A percentile compares a stretch with the other conserved stretches of the same genome.
phyloP scores from a whole-genome alignment of 2,888 invertebrate genomes.

The Cancer borealis region DNA sequence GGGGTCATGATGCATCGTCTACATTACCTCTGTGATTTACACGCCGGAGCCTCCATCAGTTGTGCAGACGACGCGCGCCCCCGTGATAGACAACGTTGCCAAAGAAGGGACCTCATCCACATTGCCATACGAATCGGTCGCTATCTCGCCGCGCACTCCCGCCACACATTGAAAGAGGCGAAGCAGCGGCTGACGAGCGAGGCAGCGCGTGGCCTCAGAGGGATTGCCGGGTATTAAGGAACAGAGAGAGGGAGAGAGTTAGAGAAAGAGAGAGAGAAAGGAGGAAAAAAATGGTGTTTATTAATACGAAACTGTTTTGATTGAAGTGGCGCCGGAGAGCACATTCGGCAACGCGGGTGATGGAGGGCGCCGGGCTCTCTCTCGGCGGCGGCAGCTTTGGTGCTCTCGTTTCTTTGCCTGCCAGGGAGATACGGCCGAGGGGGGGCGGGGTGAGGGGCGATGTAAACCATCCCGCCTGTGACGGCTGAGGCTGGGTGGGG shows the following conservation, averaged over 20 bases:
- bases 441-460: neutral
- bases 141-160: slow-evolving; percentile 21
- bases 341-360: slow-evolving; percentile 52
- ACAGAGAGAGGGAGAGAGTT: neutral
- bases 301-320: slow-evolving; percentile 50
- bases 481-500: neutral
- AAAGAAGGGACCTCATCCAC: slow-evolving; percentile 48
- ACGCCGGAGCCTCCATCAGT: slow-evolving; percentile 64
- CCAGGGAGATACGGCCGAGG: slow-evolving; percentile 46
- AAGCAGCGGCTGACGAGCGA: slow-evolving; percentile 35
- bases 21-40: slow-evolving; percentile 73
- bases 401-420: slow-evolving; percentile 61
- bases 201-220: neutral
- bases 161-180: neutral
- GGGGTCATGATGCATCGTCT: slow-evolving; percentile 68
- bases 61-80: slow-evolving; percentile 60
- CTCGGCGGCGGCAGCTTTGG: slow-evolving; percentile 50
- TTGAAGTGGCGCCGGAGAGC: slow-evolving; percentile 52
- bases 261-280: no score
- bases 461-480: slow-evolving; percentile 34
- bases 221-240: neutral
- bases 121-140: slow-evolving; percentile 47
- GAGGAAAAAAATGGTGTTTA: neutral
- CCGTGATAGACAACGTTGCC: slow-evolving; percentile 64
- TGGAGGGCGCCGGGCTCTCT: slow-evolving; percentile 49